Evolutionary conservation across 2,888 invertebrate species (phyloP), one percentile per base, ranked within the genome.

Genomic region (Notodonta dromedarius): DNA sequence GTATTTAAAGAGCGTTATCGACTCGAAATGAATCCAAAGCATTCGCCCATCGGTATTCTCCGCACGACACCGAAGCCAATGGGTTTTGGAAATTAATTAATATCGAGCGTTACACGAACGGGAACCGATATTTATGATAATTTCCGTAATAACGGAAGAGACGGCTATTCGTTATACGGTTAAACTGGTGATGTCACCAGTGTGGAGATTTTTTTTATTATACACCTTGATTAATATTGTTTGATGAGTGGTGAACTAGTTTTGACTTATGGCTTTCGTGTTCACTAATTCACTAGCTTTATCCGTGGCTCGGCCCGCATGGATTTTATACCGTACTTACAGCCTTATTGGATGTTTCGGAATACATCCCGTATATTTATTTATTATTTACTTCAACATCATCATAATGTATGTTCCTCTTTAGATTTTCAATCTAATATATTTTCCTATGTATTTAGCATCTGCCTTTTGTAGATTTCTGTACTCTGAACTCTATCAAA

Each of bases 81-180:
- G 57, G 55, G 8, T 57, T 70, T 63, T 60, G 57, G 24, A 58
- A 73, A 68, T 65, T 60, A 66, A 66, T 61, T 66, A 67, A 61
- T 66, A 69, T 58, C 54, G 57, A 54, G 53, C 58, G 58, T 64
- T 73, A 73, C 66, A 76, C 24, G 52, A 53, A 53, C 8, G 24
- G 14, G 40, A 9, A 44, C 64, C 59, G 68, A 58, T 66, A 62
- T 54, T 54, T 76, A 77, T 76, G 76, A 69, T 78, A 80, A 79
- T 82, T 74, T 64, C 55, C 44, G 63, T 73, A 74, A 76, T 75
- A 73, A 73, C 82, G 80, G 82, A 78, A 78, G 78, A 73, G 60
- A 62, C 55, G 57, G 63, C 72, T 63, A 75, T 76, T 78, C 76
- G 69, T 65, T 73, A 68, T 70, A 79, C 74, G 62, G 71, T 65